Evolutionary conservation across 2,797 vertebrate genomes (phyloP), one percentile per base, ranked within the genome.

Genomic region (Smutsia gigantea): DNA sequence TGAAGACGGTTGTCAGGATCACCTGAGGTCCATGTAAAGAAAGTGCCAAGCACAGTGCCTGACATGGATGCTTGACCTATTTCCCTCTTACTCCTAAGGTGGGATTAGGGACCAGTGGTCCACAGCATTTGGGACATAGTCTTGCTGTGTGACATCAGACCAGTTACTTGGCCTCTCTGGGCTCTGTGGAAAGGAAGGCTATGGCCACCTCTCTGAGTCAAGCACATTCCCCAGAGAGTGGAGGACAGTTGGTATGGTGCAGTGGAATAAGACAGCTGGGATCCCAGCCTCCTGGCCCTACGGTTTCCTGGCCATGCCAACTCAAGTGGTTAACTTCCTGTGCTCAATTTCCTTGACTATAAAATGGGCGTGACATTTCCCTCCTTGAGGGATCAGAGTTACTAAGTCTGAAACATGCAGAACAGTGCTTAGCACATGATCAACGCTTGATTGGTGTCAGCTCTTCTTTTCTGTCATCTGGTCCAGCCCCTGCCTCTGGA

Each of bases 141-240:
- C 37, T 53, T 75, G 83, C 84, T 89, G 92, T 55, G 90, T 93
- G 87, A n/a, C 17, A 1, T 75, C 49, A 31, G 53, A 49, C 34
- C 49, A 75, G 17, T 42, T 27, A 4, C 90, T 71, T 85, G 84
- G 8, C 66, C 77, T 92, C 90, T 96, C 90, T 69, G 94, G 46
- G 71, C 71, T 92, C 59, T 27, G 31, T 37, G 37, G 34, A 74
- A 59, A 87, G 46, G 55, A 55, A 85, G 42, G 51, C 21, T 15
- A 0, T 39, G 57, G 19, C 59, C 0, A 10, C 19, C 4, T 81
- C 42, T 90, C 66, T 29, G 21, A 2, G 0, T 31, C 3, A 42
- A 51, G 12, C 5, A 4, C 0, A 0, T 42, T 29, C 12, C 9
- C 2, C 10, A 29, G 78, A 7, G 29, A 79, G 34, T 1, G 15